Conservation (phyloP, 2,888 invertebrate species). For the Rhagonycha fulva region DNA sequence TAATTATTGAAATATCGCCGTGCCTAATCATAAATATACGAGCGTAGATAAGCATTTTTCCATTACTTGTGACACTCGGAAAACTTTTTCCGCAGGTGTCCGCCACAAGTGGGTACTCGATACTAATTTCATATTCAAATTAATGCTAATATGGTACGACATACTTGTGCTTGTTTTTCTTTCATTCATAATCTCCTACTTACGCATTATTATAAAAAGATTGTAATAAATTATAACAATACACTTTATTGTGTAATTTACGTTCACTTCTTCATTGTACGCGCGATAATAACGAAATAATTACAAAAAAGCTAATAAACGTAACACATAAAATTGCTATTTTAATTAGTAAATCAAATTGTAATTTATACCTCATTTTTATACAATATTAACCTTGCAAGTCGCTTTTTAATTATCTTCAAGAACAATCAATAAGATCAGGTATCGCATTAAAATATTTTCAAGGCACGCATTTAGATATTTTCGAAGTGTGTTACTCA, state of each 20-base stretch:
- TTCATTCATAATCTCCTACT: not conserved
- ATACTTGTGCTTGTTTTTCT: not conserved
- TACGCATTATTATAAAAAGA: not conserved
- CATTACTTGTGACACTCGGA: not conserved
- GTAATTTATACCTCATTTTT: not conserved
- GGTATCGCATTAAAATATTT: slow-evolving; percentile 11
- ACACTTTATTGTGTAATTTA: not conserved
- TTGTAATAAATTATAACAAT: not conserved
- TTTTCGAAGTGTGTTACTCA: not conserved
- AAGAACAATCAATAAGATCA: slow-evolving; percentile 14
- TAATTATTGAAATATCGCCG: not conserved
- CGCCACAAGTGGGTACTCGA: not conserved
- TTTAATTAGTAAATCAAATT: not conserved
- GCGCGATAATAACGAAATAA: not conserved
- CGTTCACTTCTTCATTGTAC: not conserved
- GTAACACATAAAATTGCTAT: not conserved
- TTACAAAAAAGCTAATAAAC: not conserved
- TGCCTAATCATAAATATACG: not conserved
- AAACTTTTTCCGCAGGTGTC: not conserved
- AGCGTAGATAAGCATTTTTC: not conserved
- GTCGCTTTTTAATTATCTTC: slow-evolving; percentile 11
- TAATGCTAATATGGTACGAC: not conserved
- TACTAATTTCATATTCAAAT: not conserved
- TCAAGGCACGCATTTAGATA: slow-evolving; percentile 3
- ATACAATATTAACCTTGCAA: slow-evolving; percentile 7